Evolutionary conservation across 1,140 invertebrate genomes (phyloP), one percentile per base, ranked within the genome.

Genomic region (Cepaea nemoralis): DNA sequence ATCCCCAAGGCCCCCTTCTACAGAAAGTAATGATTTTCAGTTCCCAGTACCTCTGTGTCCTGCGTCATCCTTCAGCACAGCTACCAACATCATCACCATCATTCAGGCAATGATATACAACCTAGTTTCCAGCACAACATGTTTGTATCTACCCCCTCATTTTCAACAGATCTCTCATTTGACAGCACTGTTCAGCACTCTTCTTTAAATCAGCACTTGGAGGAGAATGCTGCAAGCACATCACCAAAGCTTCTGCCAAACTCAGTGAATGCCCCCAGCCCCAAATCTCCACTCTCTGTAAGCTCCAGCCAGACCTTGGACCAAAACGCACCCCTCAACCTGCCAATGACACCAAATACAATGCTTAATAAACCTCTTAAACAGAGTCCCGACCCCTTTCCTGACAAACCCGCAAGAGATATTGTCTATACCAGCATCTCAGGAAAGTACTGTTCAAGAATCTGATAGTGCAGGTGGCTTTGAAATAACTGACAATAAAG

Each of bases 311-410:
- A 79, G 14, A 5, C 63, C 31, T 45, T 42, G 48, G 77, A 79
- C 31, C 59, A 67, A 5, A 67, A 35, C 40, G 33, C 75, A 14
- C 75, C 75, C 5, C 55, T 80, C 10, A 71, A 80, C 27, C 78
- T 69, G n/a, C 78, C 78, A 71, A 80, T 80, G 78, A 80, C 78
- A 14, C 78, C 78, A 33, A 80, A 80, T 48, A 80, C 78, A 8
- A 80, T 80, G 78, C 50, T 48, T 73, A 22, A 79, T 80, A 40
- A 80, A 80, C 39, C 33, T 80, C 24, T 67, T 80, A 35, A 80
- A 80, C 63, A 70, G 78, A 59, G 78, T 80, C 12, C 78, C 78
- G 0, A 80, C 78, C 33, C 78, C 78, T 55, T 42, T 80, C 3
- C 69, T 80, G 1, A 80, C 78, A 24, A 80, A 73, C n/a, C 42